These are phyloP conservation scores for Halcyon senegalensis DNA, from an alignment of 2,113 vertebrate genomes.

Conservation along the genomic window DNA sequence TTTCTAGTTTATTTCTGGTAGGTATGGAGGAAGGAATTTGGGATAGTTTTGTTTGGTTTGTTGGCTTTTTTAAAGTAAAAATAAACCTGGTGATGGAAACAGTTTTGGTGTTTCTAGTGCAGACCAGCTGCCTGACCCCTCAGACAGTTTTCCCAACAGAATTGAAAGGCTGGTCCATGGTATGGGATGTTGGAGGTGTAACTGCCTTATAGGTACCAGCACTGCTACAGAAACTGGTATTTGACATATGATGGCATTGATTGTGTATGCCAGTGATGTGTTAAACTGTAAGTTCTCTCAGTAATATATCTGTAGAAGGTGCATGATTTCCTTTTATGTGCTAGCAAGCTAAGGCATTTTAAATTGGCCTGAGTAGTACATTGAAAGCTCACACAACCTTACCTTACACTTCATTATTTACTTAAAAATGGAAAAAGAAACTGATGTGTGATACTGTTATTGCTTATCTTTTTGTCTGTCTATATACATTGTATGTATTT, in stretches of 20 bases:
- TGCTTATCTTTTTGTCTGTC: background rate
- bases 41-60: background rate
- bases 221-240: background rate
- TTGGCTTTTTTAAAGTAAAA: background rate
- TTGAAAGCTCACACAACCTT: background rate
- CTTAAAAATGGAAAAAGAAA: background rate
- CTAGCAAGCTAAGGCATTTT: background rate
- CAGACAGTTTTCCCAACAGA: background rate
- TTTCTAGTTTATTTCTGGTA: background rate
- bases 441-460: background rate
- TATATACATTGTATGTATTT: background rate
- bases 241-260: fast-evolving
- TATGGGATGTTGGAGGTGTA: fast-evolving
- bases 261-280: background rate
- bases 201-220: background rate
- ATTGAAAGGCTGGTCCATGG: background rate
- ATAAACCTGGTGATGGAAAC: background rate
- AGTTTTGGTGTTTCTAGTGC: background rate
- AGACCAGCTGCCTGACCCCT: background rate
- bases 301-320: background rate
- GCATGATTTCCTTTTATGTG: background rate
- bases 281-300: background rate
- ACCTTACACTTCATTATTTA: background rate
- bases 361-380: background rate
- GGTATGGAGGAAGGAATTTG: background rate